Evolutionary conservation across 1,140 invertebrate genomes (phyloP).

Genomic region (Probaryconus sp.): DNA sequence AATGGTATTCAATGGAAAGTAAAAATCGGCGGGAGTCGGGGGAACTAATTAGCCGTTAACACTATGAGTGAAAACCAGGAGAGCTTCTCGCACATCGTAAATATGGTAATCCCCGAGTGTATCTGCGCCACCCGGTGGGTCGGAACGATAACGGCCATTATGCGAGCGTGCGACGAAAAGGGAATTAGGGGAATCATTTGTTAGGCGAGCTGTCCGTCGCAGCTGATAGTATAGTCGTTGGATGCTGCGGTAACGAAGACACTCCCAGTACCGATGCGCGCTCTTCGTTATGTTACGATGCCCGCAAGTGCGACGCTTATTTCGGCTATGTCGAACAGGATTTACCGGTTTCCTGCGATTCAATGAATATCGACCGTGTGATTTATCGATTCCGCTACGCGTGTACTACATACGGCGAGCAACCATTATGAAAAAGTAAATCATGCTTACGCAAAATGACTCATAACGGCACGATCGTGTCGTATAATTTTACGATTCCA

Average conservation of each 20-base stretch:
- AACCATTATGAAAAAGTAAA: slow-evolving; percentile 11
- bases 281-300: slow-evolving; percentile 56
- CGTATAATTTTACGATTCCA: background rate
- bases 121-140: slow-evolving; percentile 70
- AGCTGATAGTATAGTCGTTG: slow-evolving; percentile 70
- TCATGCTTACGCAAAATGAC: background rate
- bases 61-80: slow-evolving; percentile 54
- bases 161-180: slow-evolving; percentile 71
- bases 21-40: slow-evolving; percentile 42
- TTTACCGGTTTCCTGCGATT: slow-evolving; percentile 60
- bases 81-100: slow-evolving; percentile 68
- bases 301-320: slow-evolving; percentile 59
- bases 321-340: slow-evolving; percentile 61
- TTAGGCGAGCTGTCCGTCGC: slow-evolving; percentile 74
- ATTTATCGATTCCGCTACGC: slow-evolving; percentile 48
- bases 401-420: slow-evolving; percentile 35
- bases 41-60: slow-evolving; percentile 58
- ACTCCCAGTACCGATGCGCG: slow-evolving; percentile 58
- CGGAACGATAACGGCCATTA: slow-evolving; percentile 74
- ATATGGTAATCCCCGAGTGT: slow-evolving; percentile 74
- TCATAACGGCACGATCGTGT: background rate
- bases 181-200: slow-evolving; percentile 75
- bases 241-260: slow-evolving; percentile 62
- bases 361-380: slow-evolving; percentile 55
- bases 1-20: slow-evolving; percentile 19